Percentiles rank a stretch among this genome's conserved stretches.
Conservation (phyloP, 2,797 vertebrate genomes). For the Dipus sagitta region DNA sequence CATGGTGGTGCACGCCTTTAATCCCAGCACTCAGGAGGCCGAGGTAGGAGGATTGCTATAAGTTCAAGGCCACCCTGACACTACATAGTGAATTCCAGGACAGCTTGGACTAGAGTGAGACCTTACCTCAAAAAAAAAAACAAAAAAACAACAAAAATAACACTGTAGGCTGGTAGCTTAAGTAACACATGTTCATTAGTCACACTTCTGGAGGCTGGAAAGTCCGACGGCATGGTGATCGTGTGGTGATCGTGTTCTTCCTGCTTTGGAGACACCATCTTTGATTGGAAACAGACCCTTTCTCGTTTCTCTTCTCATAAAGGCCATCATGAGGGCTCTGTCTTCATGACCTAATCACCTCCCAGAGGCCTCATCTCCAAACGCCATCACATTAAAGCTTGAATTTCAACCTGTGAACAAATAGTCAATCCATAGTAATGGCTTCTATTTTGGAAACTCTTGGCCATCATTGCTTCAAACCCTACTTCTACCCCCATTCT, state of each 20-base stretch:
- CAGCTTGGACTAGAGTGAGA: no score
- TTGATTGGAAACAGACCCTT: not conserved
- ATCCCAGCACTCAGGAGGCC: no score
- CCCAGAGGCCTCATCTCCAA: not conserved
- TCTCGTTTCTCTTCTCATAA: not conserved
- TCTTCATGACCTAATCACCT: not conserved
- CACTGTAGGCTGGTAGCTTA: not conserved
- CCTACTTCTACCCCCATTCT: not conserved
- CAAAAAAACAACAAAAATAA: no score
- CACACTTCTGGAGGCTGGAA: not conserved
- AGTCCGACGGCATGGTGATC: not conserved
- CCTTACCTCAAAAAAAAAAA: no score
- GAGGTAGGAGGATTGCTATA: no score
- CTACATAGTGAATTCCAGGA: no score
- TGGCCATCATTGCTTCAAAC: not conserved
- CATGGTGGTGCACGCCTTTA: no score
- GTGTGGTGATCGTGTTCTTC: not conserved
- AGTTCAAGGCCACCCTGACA: no score
- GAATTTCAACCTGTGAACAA: not conserved
- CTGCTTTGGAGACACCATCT: not conserved
- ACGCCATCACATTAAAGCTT: not conserved
- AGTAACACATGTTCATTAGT: not conserved
- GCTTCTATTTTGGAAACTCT: slow-evolving; percentile 17
- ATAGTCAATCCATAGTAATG: not conserved
- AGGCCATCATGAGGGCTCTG: not conserved